Evolutionary conservation across 2,888 invertebrate species (phyloP).

Genomic region (Gibbula magus): DNA sequence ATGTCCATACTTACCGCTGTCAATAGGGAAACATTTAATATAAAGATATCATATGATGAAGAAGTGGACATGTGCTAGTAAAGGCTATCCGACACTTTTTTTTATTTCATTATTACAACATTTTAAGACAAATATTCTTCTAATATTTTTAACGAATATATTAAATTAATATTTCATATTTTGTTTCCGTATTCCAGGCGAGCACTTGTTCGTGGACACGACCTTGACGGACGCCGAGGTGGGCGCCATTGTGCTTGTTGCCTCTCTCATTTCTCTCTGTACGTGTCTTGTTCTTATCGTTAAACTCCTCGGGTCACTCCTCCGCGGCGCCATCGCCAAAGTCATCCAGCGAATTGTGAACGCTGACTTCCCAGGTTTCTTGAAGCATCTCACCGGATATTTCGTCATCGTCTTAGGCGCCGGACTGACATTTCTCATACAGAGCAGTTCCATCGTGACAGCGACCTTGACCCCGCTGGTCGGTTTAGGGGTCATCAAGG

Average conservation of each 20-base stretch:
- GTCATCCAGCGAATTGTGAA: conserved; percentile 58
- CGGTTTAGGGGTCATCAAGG: conserved; percentile 60
- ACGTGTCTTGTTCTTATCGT: conserved; percentile 78
- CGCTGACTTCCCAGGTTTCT: conserved; percentile 61
- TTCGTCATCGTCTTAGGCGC: conserved; percentile 63
- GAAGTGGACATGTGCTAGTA: no score
- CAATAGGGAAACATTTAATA: no score
- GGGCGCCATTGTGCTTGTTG: conserved; percentile 76
- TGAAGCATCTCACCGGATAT: conserved; percentile 60
- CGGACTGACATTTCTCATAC: conserved; percentile 65
- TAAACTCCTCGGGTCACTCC: conserved; percentile 74
- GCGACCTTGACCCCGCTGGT: conserved; percentile 68
- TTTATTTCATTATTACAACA: no score
- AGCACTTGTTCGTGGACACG: conserved; percentile 31
- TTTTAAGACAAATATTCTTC: no score
- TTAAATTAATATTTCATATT: no score
- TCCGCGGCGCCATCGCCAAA: conserved; percentile 56
- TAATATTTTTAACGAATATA: no score
- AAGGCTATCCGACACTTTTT: no score
- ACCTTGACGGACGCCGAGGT: conserved; percentile 66
- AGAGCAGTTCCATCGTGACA: conserved; percentile 68
- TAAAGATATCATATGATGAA: no score
- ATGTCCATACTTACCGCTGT: no score
- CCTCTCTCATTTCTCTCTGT: conserved; percentile 76
- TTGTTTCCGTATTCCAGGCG: conserved; percentile 27